Evolutionary conservation across 2,113 vertebrate species (phyloP).

Genomic region (Poeciliopsis occidentalis): DNA sequence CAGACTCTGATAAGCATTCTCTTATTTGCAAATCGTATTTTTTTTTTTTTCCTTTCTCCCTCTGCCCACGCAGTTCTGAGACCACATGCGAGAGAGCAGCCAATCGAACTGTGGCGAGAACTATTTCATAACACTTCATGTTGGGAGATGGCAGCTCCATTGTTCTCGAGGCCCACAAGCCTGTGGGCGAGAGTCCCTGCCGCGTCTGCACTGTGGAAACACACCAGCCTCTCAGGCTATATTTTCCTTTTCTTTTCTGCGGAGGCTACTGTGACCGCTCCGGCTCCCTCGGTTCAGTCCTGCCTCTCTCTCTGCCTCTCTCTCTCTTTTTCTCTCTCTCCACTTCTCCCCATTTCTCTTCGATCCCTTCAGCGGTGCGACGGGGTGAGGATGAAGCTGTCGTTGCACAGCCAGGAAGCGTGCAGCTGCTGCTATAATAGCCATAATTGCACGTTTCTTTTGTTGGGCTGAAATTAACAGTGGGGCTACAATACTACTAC

Average conservation of each 20-base stretch:
- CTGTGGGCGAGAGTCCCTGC: constrained; percentile 72
- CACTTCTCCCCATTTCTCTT: constrained; percentile 20
- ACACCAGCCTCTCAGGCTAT: constrained; percentile 57
- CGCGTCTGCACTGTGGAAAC: constrained; percentile 62
- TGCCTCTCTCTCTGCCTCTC: constrained; percentile 27
- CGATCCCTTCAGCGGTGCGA: constrained; percentile 37
- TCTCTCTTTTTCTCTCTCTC: constrained; percentile 34
- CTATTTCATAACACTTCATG: constrained; percentile 70
- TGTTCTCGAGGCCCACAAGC: constrained; percentile 69
- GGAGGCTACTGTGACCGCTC: constrained; percentile 56
- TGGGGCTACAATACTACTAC: constrained; percentile 88
- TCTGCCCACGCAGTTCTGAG: constrained; percentile 56
- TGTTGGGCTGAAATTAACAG: constrained; percentile 91
- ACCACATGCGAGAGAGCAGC: constrained; percentile 66
- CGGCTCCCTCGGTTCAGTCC: constrained; percentile 25
- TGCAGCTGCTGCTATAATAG: constrained; percentile 96
- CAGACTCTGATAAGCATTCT: constrained; percentile 43
- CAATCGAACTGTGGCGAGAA: constrained; percentile 60
- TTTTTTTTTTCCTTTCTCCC: neutral
- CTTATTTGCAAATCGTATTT: constrained; percentile 60
- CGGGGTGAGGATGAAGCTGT: constrained; percentile 66
- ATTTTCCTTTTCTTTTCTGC: constrained; percentile 56
- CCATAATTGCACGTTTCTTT: constrained; percentile 95
- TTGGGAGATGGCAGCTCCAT: constrained; percentile 72
- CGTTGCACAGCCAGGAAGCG: constrained; percentile 79